Percentiles rank a stretch among this genome's conserved stretches.
Conservation (phyloP, 2,797 vertebrate genomes). For the Zenarchopterus dispar region DNA sequence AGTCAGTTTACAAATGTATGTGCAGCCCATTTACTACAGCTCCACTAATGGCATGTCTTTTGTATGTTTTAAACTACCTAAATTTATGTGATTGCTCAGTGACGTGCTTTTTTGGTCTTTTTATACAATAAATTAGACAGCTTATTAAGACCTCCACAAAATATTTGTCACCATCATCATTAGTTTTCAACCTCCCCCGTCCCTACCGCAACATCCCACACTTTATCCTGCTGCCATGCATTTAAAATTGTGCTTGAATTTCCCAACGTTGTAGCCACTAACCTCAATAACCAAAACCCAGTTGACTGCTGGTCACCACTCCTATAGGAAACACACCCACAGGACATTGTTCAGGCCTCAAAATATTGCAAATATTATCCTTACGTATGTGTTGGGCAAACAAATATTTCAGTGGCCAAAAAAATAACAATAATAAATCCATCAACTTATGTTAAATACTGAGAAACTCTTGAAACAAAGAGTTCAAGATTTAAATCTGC, state of each 20-base stretch:
- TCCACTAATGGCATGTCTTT: background rate
- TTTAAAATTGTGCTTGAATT: slow-evolving; percentile 37
- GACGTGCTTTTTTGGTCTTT: slow-evolving; percentile 1
- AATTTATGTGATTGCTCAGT: slow-evolving; percentile 6
- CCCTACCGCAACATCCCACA: slow-evolving; percentile 16
- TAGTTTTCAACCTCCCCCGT: slow-evolving; percentile 1
- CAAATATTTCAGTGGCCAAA: slow-evolving; percentile 56
- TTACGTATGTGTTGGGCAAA: slow-evolving; percentile 51
- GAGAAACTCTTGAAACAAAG: slow-evolving; percentile 29
- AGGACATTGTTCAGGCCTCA: slow-evolving; percentile 65
- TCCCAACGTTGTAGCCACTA: slow-evolving; percentile 42
- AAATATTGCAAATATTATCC: slow-evolving; percentile 64
- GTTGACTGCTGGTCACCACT: slow-evolving; percentile 65
- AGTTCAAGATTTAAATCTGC: background rate
- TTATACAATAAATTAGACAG: slow-evolving; percentile 3
- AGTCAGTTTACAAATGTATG: slow-evolving; percentile 20
- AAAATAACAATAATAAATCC: slow-evolving; percentile 27
- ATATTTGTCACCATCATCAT: slow-evolving; percentile 42
- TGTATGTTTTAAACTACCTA: background rate
- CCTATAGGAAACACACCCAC: slow-evolving; percentile 64
- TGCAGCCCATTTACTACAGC: background rate
- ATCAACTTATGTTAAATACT: slow-evolving; percentile 40
- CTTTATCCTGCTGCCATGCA: slow-evolving; percentile 24
- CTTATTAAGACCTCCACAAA: slow-evolving; percentile 21
- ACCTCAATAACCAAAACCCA: slow-evolving; percentile 63